Evolutionary conservation across 2,113 vertebrate genomes (phyloP).

Genomic region (Edolisoma coerulescens): DNA sequence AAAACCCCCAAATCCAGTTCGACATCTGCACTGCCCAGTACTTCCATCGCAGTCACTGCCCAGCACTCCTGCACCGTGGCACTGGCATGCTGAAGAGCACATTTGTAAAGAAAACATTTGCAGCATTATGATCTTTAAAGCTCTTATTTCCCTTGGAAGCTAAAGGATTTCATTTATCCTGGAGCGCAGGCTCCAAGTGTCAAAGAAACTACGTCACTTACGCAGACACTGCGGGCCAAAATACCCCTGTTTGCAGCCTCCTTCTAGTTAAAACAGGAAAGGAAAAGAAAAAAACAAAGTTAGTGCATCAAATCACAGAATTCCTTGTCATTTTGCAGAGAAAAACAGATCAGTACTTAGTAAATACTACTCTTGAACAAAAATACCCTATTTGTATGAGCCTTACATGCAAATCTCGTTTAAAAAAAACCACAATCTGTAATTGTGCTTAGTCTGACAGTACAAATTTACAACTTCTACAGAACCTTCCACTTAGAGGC

Average conservation of each 20-base stretch:
- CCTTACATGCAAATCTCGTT: not conserved
- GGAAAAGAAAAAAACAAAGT: not conserved
- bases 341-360: not conserved
- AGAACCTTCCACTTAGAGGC: not conserved
- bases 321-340: not conserved
- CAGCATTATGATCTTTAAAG: not conserved
- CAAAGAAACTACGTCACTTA: constrained; percentile 58
- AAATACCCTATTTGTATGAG: not conserved
- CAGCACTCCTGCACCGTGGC: not conserved
- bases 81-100: constrained; percentile 10
- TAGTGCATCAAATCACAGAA: not conserved
- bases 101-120: not conserved
- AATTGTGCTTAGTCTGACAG: not conserved
- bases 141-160: not conserved
- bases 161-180: not conserved
- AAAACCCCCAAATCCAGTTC: constrained; percentile 33
- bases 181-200: not conserved
- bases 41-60: not conserved
- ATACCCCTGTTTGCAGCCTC: constrained; percentile 70
- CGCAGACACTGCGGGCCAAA: constrained; percentile 72
- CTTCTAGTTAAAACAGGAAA: not conserved
- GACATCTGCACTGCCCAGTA: constrained; percentile 42
- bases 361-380: not conserved
- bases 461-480: not conserved
- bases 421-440: not conserved